Conservation (phyloP, 2,797 vertebrate genomes). For the Acanthis flammea region DNA sequence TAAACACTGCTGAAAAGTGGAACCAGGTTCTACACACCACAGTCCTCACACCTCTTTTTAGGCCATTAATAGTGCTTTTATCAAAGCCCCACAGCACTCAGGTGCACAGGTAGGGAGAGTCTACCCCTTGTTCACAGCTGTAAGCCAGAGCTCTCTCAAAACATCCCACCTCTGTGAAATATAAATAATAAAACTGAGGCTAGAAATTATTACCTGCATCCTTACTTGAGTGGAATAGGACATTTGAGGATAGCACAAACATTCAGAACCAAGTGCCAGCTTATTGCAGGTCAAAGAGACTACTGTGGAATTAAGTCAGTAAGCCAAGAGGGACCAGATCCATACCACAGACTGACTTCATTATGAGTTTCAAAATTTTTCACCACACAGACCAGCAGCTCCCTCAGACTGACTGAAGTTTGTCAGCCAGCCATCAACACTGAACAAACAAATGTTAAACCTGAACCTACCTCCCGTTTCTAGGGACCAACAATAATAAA, state of each 20-base stretch:
- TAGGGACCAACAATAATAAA: neutral
- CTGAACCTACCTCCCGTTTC: neutral
- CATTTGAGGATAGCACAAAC: neutral
- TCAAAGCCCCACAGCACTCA: neutral
- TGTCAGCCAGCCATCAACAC: neutral
- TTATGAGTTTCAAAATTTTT: accelerated
- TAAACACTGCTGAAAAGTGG: neutral
- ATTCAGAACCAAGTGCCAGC: neutral
- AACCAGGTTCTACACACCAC: neutral
- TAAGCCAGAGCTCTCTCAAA: neutral
- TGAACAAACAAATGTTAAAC: neutral
- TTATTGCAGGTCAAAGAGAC: neutral
- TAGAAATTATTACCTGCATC: neutral
- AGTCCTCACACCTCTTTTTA: neutral
- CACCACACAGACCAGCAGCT: neutral
- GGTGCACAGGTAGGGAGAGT: neutral
- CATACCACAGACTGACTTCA: neutral
- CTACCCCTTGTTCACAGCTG: neutral
- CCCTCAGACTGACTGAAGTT: neutral
- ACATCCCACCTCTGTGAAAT: neutral
- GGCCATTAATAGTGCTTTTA: neutral
- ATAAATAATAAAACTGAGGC: neutral
- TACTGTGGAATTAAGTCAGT: neutral
- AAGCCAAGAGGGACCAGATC: neutral
- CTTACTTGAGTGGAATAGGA: neutral